A percentile compares a stretch with the other conserved stretches of the same genome.
These are phyloP conservation scores for Phengaris alcon DNA, from an alignment of 2,888 invertebrate species.

Conservation along the genomic window DNA sequence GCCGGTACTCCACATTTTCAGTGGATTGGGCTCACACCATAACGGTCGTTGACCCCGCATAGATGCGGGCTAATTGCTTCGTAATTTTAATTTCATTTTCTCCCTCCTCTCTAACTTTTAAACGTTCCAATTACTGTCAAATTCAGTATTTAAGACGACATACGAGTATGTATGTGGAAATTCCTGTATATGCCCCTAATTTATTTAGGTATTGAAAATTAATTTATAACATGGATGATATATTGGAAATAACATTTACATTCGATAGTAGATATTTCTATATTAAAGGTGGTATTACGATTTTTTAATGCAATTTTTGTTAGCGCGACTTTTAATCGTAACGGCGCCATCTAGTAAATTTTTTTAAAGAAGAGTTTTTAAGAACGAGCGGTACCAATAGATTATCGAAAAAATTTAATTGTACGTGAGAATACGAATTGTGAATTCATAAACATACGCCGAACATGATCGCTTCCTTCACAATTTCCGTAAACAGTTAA, in stretches of 20 bases:
- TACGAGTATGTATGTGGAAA: too few species aligned
- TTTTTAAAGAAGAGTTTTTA: neutral
- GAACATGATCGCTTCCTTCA: slow-evolving; percentile 7
- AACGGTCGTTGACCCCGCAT: neutral
- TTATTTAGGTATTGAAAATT: too few species aligned
- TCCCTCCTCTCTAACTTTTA: neutral
- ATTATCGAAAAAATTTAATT: neutral
- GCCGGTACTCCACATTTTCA: neutral
- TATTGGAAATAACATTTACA: too few species aligned
- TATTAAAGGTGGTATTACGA: neutral
- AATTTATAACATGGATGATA: too few species aligned
- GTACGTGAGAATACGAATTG: neutral
- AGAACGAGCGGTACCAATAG: neutral
- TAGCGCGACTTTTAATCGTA: neutral
- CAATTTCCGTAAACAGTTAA: slow-evolving; percentile 4
- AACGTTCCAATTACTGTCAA: too few species aligned
- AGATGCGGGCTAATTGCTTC: slow-evolving; percentile 1
- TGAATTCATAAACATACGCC: neutral
- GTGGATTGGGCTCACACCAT: neutral
- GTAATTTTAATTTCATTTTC: slow-evolving; percentile 6
- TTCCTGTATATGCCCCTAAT: too few species aligned
- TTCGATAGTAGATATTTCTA: neutral
- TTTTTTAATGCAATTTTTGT: neutral
- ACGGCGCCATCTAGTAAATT: neutral
- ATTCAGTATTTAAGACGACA: too few species aligned